Evolutionary conservation across 1,140 invertebrate species (phyloP), one percentile per base, ranked within the genome.

Genomic region (Aphelenchoides avenae): DNA sequence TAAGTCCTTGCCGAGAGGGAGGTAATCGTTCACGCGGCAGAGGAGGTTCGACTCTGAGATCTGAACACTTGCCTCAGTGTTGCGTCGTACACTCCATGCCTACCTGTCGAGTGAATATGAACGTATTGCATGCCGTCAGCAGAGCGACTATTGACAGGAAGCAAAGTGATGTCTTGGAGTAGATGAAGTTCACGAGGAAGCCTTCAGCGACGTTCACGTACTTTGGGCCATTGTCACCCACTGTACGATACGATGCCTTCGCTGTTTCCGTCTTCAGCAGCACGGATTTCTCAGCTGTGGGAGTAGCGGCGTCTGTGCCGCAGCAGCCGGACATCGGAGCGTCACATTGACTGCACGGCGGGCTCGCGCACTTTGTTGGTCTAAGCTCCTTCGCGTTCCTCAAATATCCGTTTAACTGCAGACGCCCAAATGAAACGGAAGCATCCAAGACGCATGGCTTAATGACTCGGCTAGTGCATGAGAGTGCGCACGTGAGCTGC

Each of bases 171-270:
- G 53, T 53, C 20, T 54, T 48, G 7, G 53, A 55, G 51, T 55
- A 55, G 22, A 40, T 30, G 34, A 55, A 54, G 0, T 44, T 52
- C n/a, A 55, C 51, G 13, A 55, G 53, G 20, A 55, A 55, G 42
- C 47, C 53, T n/a, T 55, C 53, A 27, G 53, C 53, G 7, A 55
- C 53, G 42, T 55, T 55, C 20, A 55, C 53, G 15, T 55, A 55
- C 26, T 40, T 36, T 7, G 27, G 30, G 5, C 39, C 48, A 13
- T 36, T 13, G 11, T 18, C 11, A 36, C 11, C 18, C 18, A 13
- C 18, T 36, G 34, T 13, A 13, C 34, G 18, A 13, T 36, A 36
- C 11, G 11, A 13, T 13, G 34, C 13, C 34, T 36, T 13, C 34
- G 34, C 34, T 13, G 11, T 36, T 36, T 36, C 13, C 11, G 18